Conservation (phyloP, 2,113 vertebrate species). For the Gyps fulvus region DNA sequence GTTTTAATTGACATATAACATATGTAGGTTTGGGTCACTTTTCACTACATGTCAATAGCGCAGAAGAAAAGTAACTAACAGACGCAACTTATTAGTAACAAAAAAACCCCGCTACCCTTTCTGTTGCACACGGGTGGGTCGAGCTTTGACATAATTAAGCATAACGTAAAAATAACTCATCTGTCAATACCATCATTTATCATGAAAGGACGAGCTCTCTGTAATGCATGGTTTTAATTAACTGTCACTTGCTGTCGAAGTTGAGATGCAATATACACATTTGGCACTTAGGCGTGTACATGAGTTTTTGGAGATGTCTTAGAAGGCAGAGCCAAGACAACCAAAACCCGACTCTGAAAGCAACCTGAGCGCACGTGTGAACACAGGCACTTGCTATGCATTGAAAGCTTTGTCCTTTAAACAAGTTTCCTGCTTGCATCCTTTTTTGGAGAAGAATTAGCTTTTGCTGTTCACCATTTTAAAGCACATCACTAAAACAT, state of each 20-base stretch:
- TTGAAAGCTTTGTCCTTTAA: not conserved
- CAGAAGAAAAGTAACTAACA: not conserved
- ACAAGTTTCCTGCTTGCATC: not conserved
- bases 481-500: slow-evolving; percentile 7
- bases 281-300: not conserved
- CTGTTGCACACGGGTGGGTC: not conserved
- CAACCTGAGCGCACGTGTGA: not conserved
- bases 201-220: not conserved
- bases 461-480: not conserved
- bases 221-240: slow-evolving; percentile 34
- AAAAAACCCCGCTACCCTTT: not conserved
- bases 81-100: not conserved
- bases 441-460: slow-evolving; percentile 27
- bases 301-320: not conserved
- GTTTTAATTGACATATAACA: not conserved
- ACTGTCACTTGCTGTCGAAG: not conserved
- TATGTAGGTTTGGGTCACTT: not conserved
- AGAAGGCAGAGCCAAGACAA: not conserved
- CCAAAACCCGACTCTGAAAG: not conserved
- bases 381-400: not conserved
- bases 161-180: not conserved
- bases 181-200: slow-evolving; percentile 1
- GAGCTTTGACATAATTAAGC: not conserved
- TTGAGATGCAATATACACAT: not conserved
- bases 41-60: not conserved